Conservation (phyloP, 2,888 invertebrate genomes). For the Orthosia cruda region DNA sequence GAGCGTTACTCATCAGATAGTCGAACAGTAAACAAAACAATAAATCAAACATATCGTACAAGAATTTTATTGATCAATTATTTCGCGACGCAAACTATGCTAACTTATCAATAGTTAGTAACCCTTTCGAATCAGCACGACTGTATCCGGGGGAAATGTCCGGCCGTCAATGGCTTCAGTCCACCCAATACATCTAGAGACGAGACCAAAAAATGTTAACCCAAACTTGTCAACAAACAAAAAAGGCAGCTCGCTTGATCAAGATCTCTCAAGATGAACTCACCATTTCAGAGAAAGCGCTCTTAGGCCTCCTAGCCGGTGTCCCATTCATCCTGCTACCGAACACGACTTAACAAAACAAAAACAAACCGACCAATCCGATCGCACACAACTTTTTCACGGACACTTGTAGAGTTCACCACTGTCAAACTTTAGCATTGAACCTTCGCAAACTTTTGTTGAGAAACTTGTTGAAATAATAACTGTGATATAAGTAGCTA, state of each 20-base stretch:
- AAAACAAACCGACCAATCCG: constrained; percentile 81
- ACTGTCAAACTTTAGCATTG: constrained; percentile 81
- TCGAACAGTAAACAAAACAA: constrained; percentile 71
- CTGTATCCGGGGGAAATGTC: constrained; percentile 40
- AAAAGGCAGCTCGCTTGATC: constrained; percentile 5
- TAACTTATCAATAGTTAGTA: constrained; percentile 52
- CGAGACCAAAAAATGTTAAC: not conserved
- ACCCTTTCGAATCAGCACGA: constrained; percentile 58
- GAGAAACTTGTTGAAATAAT: constrained; percentile 41
- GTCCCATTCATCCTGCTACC: constrained; percentile 89
- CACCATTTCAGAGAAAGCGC: constrained; percentile 89
- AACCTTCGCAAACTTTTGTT: constrained; percentile 67
- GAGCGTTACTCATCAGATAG: constrained; percentile 56
- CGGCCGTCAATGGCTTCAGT: constrained; percentile 28
- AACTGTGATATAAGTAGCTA: constrained; percentile 52
- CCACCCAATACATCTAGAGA: constrained; percentile 35
- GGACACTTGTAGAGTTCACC: constrained; percentile 87
- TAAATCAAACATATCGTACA: constrained; percentile 68
- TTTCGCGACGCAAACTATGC: constrained; percentile 52
- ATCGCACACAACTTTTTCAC: constrained; percentile 88
- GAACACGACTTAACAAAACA: constrained; percentile 80
- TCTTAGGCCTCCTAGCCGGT: constrained; percentile 88
- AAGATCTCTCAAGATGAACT: constrained; percentile 65
- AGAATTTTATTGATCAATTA: constrained; percentile 69
- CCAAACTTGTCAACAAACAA: constrained; percentile 2